phyloP scores from a whole-genome alignment of 2,113 vertebrate species.

The Microcebus ravelobensis region DNA sequence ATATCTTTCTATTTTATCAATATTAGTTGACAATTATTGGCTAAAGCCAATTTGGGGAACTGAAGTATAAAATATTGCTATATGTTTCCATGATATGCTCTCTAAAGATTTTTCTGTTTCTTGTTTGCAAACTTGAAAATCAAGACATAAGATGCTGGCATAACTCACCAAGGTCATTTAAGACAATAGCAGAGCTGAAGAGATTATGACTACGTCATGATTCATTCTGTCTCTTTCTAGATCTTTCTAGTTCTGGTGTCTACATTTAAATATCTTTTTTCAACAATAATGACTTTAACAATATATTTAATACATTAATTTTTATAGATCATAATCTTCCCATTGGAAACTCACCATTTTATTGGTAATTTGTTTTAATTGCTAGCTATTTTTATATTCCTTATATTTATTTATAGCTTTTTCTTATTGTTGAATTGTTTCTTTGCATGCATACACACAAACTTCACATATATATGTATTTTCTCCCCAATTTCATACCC shows the following conservation, averaged over 20 bases:
- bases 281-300: slow-evolving; percentile 57
- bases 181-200: neutral
- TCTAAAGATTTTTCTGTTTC: slow-evolving; percentile 20
- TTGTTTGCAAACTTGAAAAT: slow-evolving; percentile 35
- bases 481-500: neutral
- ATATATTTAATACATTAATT: slow-evolving; percentile 52
- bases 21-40: slow-evolving; percentile 42
- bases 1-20: slow-evolving; percentile 25
- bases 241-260: neutral
- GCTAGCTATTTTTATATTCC: slow-evolving; percentile 64
- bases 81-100: neutral
- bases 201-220: slow-evolving; percentile 16
- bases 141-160: neutral
- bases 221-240: slow-evolving; percentile 30
- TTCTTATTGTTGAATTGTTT: slow-evolving; percentile 65
- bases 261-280: slow-evolving; percentile 50
- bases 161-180: slow-evolving; percentile 25
- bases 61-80: slow-evolving; percentile 33
- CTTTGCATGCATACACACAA: neutral
- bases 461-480: neutral
- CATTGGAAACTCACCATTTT: slow-evolving; percentile 59
- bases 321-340: slow-evolving; percentile 74
- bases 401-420: slow-evolving; percentile 56
- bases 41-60: slow-evolving; percentile 49
- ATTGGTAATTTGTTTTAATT: slow-evolving; percentile 70